Evolutionary conservation across 2,797 vertebrate species (phyloP), one percentile per base, ranked within the genome.

Genomic region (Enoplosus armatus): DNA sequence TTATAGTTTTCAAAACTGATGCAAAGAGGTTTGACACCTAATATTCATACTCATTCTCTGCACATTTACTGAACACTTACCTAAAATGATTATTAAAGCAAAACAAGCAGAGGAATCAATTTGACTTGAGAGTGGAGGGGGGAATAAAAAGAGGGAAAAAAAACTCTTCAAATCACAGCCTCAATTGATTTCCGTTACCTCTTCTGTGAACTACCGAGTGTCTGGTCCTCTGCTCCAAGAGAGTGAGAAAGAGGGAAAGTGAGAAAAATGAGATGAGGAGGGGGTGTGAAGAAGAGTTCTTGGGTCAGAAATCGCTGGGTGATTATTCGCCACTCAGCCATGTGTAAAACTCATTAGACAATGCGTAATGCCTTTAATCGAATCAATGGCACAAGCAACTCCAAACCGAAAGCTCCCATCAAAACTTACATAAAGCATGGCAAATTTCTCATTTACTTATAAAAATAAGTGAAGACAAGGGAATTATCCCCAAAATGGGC

Each of bases 261-360:
- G 86, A 96, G 83, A 86, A 87, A 88, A 89, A 86, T 81, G 83
- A 83, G 74, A 61, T 45, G 50, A 86, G 87, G 82, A 70, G 85
- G 87, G 71, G 84, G 82, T 90, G 88, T 77, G 83, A 89, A 91
- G 96, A 95, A 91, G 94, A 96, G 92, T 94, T 94, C 88, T n/a
- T 94, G 92, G 95, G 94, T 94, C 94, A 95, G 87, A 95, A 94
- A 94, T 82, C 89, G 75, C 96, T 95, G 94, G 95, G 95, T 96
- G 96, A 98, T 99, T 98, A 98, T 97, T 97, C 95, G 95, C 96
- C 96, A 98, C 90, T 96, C 97, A 98, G 95, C 96, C 97, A 98
- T 97, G 97, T 98, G 98, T 97, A 97, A 98, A 99, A 97, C 96
- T 98, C 97, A 99, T 99, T 98, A 99, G 97, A 97, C 96, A 97